phyloP scores from a whole-genome alignment of 2,113 vertebrate species.

The Calidris pygmaea region DNA sequence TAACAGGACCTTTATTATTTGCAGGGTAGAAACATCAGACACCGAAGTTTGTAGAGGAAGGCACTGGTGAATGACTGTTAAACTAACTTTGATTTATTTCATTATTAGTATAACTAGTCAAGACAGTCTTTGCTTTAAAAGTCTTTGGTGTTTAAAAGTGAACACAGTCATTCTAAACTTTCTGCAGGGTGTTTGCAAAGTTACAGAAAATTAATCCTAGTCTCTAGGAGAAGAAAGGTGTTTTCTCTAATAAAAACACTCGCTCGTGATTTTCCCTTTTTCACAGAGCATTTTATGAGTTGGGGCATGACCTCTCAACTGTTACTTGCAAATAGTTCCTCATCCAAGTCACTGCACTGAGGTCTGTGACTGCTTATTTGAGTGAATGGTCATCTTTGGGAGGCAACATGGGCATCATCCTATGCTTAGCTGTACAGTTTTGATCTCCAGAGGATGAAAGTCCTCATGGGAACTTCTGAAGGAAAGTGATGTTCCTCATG shows the following conservation, averaged over 20 bases:
- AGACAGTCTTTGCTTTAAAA: background rate
- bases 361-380: background rate
- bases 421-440: background rate
- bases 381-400: background rate
- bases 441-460: background rate
- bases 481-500: background rate
- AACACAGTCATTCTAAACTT: background rate
- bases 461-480: background rate
- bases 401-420: background rate
- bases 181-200: background rate
- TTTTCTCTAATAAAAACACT: conserved; percentile 58
- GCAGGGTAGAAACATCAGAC: background rate
- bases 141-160: conserved; percentile 6
- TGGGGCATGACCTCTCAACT: background rate
- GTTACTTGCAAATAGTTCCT: background rate
- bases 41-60: background rate
- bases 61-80: background rate
- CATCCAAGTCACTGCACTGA: background rate
- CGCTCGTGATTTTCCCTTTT: conserved; percentile 42
- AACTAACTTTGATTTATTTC: background rate
- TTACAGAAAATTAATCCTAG: conserved; percentile 57
- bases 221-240: conserved; percentile 18
- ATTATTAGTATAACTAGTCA: background rate
- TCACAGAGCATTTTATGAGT: conserved; percentile 8
- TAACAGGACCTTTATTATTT: background rate